Evolutionary conservation across 2,113 vertebrate species (phyloP), one percentile per base, ranked within the genome.

Genomic region (Tychaedon coryphoeus): DNA sequence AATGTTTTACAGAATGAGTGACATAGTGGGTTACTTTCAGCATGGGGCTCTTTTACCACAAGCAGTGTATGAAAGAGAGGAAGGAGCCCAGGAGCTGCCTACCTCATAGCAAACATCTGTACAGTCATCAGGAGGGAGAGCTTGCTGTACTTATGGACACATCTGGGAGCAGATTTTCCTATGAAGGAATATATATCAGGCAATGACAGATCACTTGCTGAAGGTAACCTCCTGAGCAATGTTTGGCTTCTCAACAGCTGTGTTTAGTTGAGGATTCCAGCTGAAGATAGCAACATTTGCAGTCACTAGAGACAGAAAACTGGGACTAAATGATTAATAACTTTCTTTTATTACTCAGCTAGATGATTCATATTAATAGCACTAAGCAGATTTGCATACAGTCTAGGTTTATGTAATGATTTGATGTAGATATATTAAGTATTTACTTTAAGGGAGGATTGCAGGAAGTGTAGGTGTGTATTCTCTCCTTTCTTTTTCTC

Each of bases 401-500:
- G 14, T 22, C 28, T 42, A 67, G 25, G 56, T 93, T 95, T 92
- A 74, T 20, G 9, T 51, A 90, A 69, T 58, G 9, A 77, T 67
- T 93, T 84, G 64, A 84, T 80, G 65, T 45, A 74, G 10, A 10
- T 51, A 40, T 31, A 62, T 19, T 3, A 10, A 81, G 14, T 88
- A 80, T 96, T 96, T 95, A 74, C 38, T 93, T 85, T 88, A 83
- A 77, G 75, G 82, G 95, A 90, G 71, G 67, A 53, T 54, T 83
- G 4, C 28, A 76, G 61, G 7, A 80, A 76, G 17, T 53, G 17
- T 60, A 74, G 16, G 34, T 72, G 7, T 12, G 4, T 69, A 28
- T 86, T 80, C 12, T 77, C 31, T 47, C 26, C 17, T 86, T 76
- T 91, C n/a, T 75, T 92, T 94, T 70, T 47, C 58, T 86, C 24